Conservation (phyloP, 2,888 invertebrate genomes). For the Germaria angustata region DNA sequence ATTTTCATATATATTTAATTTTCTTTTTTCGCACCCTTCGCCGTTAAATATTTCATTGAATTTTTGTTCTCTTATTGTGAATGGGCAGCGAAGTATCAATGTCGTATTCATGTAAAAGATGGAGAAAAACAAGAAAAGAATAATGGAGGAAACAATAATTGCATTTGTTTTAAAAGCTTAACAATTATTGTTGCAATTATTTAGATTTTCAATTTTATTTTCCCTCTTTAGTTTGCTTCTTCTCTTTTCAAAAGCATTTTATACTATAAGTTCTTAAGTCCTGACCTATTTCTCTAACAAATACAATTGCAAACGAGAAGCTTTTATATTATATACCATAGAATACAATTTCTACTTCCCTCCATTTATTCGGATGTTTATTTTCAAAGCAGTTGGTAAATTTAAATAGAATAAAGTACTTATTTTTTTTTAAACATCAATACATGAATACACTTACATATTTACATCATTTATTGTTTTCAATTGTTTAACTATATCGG, state of each 20-base stretch:
- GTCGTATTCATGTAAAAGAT: neutral
- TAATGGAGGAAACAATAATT: constrained; percentile 39
- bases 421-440: neutral
- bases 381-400: neutral
- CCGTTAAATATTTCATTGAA: constrained; percentile 2
- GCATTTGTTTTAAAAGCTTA: constrained; percentile 59
- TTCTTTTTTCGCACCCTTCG: constrained; percentile 11
- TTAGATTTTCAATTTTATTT: constrained; percentile 27
- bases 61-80: neutral
- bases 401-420: constrained; percentile 1
- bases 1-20: neutral
- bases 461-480: neutral
- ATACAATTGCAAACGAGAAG: neutral
- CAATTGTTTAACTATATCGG: neutral
- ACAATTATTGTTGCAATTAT: constrained; percentile 61
- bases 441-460: too few relatives aligned
- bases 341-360: neutral
- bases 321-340: neutral
- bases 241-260: neutral
- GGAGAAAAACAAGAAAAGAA: constrained; percentile 4
- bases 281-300: constrained; percentile 37
- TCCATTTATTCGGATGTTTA: neutral
- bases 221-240: neutral
- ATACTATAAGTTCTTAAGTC: constrained; percentile 32
- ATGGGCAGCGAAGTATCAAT: constrained; percentile 49